Evolutionary conservation across 2,113 vertebrate genomes (phyloP).

Genomic region (Solenodon paradoxus): DNA sequence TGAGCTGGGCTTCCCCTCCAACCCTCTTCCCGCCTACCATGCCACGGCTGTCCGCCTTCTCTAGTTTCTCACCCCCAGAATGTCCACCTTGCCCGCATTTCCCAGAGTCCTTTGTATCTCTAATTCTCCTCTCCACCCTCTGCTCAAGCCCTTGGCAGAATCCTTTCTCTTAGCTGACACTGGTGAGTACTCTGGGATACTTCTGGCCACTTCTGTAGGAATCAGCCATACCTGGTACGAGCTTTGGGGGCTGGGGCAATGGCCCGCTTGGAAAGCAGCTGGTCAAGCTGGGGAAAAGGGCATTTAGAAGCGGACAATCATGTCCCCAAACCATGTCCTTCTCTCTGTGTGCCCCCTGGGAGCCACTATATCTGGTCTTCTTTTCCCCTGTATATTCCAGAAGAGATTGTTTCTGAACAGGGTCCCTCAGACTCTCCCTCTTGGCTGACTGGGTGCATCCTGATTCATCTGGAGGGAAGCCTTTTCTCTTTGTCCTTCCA

Average conservation of each 20-base stretch:
- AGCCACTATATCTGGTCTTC: background rate
- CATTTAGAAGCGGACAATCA: background rate
- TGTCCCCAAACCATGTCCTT: background rate
- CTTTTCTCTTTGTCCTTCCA: background rate
- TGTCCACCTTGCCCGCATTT: background rate
- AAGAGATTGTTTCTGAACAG: background rate
- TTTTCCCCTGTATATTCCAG: background rate
- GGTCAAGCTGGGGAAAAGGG: background rate
- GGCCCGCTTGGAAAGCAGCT: background rate
- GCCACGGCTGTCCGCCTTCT: background rate
- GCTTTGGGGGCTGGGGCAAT: background rate
- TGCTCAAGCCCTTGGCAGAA: background rate
- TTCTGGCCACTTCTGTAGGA: background rate
- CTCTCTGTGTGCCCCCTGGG: background rate
- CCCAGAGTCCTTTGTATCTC: background rate
- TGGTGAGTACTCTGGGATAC: background rate
- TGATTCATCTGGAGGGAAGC: background rate
- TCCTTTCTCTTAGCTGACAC: background rate
- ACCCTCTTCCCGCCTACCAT: background rate
- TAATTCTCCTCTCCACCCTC: background rate
- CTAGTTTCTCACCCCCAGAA: background rate
- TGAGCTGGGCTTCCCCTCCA: background rate
- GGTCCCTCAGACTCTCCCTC: background rate
- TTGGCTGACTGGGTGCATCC: background rate
- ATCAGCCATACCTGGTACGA: background rate